Percentiles rank a stretch among this genome's conserved stretches.
Evolutionary conservation across 2,113 vertebrate genomes (phyloP).

Genomic region (Trinectes maculatus): DNA sequence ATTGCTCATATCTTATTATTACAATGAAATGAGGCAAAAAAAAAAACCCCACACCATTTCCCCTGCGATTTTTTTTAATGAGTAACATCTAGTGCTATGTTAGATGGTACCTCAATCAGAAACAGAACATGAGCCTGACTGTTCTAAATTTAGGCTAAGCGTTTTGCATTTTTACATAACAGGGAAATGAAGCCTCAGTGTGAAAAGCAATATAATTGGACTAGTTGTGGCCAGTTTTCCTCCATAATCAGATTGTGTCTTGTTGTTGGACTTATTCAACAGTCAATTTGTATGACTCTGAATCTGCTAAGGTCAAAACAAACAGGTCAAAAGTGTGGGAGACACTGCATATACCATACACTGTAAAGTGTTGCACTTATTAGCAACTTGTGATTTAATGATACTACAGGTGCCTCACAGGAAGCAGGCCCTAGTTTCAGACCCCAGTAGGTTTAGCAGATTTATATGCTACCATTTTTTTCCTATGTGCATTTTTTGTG

Average conservation of each 20-base stretch:
- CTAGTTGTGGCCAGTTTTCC: background rate
- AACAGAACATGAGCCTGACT: background rate
- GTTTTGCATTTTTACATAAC: background rate
- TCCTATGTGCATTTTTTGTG: conserved; percentile 15
- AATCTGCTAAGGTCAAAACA: conserved; percentile 15
- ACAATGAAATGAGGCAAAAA: conserved; percentile 3
- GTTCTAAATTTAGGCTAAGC: background rate
- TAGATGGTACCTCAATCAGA: background rate
- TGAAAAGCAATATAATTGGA: background rate
- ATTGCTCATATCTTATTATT: too few relatives aligned
- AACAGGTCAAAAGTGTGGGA: conserved; percentile 24
- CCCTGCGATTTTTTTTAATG: background rate
- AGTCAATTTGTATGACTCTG: background rate
- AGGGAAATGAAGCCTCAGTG: background rate
- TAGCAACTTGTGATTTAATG: conserved; percentile 14
- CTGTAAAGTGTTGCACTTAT: background rate
- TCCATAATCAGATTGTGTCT: background rate
- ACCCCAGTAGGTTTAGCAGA: background rate
- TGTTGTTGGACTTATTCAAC: background rate
- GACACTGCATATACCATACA: background rate
- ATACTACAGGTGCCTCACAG: conserved; percentile 1
- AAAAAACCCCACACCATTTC: background rate
- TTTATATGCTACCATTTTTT: background rate
- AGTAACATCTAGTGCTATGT: background rate
- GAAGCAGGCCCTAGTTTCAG: background rate